Evolutionary conservation across 30 jellyfish, hydroid and myxozoan species (phyloP).

Genomic region (Cassiopea andromeda): DNA sequence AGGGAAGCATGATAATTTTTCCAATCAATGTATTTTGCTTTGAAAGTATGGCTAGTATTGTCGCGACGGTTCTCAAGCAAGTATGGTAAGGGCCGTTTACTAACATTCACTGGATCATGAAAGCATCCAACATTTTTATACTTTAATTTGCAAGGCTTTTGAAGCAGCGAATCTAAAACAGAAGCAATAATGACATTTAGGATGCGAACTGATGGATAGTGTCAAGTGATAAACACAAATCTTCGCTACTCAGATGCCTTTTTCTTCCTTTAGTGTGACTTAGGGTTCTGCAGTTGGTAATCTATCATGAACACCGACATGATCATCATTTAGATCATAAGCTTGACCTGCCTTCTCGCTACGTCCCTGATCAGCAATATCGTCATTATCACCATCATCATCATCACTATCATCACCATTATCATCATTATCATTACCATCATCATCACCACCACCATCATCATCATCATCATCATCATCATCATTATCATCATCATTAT

Average conservation of each 20-base stretch:
- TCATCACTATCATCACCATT: neutral
- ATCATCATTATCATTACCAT: neutral
- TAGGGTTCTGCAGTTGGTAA: no score
- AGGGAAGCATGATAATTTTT: constrained; percentile 51
- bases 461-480: neutral
- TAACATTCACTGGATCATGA: constrained; percentile 20
- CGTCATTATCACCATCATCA: neutral
- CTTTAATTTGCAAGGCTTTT: neutral
- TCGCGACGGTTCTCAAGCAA: constrained; percentile 65
- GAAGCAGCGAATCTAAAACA: constrained; percentile 22
- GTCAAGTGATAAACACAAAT: neutral
- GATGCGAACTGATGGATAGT: neutral
- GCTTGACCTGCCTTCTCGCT: no score
- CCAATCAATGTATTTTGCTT: constrained; percentile 61
- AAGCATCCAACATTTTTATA: constrained; percentile 48
- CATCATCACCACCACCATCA: neutral
- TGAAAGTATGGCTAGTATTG: constrained; percentile 45
- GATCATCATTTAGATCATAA: no score
- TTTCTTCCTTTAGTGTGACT: no score
- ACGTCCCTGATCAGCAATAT: neutral
- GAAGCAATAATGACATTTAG: neutral
- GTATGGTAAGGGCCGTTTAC: constrained; percentile 51
- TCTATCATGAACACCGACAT: no score
- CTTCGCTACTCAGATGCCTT: no score
- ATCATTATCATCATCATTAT: no score